Evolutionary conservation across 1,140 invertebrate genomes (phyloP), one percentile per base, ranked within the genome.

Genomic region (Lucilia cuprina): DNA sequence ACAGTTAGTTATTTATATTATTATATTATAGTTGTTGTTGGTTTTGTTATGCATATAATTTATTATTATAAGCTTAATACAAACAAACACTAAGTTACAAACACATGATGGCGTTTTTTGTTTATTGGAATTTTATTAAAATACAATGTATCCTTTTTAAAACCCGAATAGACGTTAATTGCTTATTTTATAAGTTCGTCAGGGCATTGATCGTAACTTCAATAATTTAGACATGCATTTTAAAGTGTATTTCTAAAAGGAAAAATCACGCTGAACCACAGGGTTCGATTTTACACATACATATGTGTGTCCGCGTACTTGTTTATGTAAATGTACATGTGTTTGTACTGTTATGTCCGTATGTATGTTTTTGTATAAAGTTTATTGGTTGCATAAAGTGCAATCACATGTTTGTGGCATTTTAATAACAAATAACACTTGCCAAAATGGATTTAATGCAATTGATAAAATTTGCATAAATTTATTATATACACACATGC

Each of bases 401-500:
- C 60, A 70, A 70, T 70, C 60, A 19, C 60, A 70, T 70, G 60
- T 70, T 70, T 70, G 60, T 70, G 60, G 60, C 60, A 70, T 70
- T 70, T 70, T 70, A 70, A 70, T 70, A 70, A 70, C 60, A 70
- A 70, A 70, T 70, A 70, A 70, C 60, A 70, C 60, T 70, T 70
- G 60, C 60, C 60, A 70, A 70, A 70, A 70, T 21, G 60, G 60
- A 70, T 70, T 70, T 21, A 70, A 70, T 70, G 19, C 60, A 19
- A 70, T 70, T 70, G 60, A 70, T 70, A 70, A 70, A 70, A 70
- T 10, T 70, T 21, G 13, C 60, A 19, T 70, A n/a, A 9, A 70
- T 70, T 70, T 70, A 60, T 60, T 30, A 5, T 60, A 60, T 60
- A 7, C 17, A 55, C 50, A 55, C 50, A 49, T 49, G 49, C 9